Percentiles rank a stretch among this genome's conserved stretches.
phyloP scores from a whole-genome alignment of 2,888 invertebrate species.

The Biston betularia region DNA sequence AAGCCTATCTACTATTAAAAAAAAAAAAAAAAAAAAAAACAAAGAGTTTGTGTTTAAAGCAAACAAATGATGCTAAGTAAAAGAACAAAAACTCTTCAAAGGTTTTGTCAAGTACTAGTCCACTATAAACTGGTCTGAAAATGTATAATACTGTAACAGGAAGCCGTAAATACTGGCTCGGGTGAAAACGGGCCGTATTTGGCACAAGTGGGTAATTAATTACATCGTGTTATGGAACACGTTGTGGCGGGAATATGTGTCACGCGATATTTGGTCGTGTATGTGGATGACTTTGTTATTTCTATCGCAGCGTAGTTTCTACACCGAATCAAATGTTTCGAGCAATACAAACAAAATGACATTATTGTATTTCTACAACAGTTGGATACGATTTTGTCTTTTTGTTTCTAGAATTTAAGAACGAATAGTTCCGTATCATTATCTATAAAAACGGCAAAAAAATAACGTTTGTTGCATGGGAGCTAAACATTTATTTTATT shows the following conservation, averaged over 20 bases:
- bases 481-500: no score
- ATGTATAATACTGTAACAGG: slow-evolving; percentile 23
- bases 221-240: slow-evolving; percentile 30
- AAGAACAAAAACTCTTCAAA: background rate
- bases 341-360: background rate
- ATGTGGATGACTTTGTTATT: slow-evolving; percentile 16
- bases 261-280: slow-evolving; percentile 18
- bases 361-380: background rate
- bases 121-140: slow-evolving; percentile 25
- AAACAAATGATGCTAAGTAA: background rate
- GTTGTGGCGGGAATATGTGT: slow-evolving; percentile 29
- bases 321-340: background rate
- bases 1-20: no score
- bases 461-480: no score
- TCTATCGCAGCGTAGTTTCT: background rate
- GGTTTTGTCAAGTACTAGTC: background rate
- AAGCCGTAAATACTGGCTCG: slow-evolving; percentile 16
- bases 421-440: no score
- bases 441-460: no score
- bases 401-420: no score
- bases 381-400: background rate
- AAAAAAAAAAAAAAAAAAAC: background rate
- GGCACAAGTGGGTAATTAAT: slow-evolving; percentile 33
- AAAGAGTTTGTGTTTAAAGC: background rate
- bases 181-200: slow-evolving; percentile 25